Evolutionary conservation across 2,888 invertebrate species (phyloP).

Genomic region (Xylota sylvarum): DNA sequence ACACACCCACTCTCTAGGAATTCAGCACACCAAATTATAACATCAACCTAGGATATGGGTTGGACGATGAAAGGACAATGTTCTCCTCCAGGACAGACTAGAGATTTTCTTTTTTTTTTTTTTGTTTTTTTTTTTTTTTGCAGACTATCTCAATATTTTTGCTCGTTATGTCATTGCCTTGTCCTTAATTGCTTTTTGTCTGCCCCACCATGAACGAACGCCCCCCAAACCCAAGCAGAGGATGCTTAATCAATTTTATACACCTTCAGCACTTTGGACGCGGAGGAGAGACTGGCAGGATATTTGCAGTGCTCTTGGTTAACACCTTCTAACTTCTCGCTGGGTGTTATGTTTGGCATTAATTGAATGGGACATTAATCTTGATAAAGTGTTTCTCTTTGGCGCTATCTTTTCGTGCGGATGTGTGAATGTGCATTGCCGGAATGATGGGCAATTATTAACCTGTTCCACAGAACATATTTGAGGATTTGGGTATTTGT

Average conservation of each 20-base stretch:
- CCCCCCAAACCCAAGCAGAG: slow-evolving; percentile 2
- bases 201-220: slow-evolving; percentile 20
- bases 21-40: slow-evolving; percentile 49
- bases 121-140: slow-evolving; percentile 42
- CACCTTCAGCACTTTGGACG: slow-evolving; percentile 72
- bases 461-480: slow-evolving; percentile 31
- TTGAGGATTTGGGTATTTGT: slow-evolving; percentile 17
- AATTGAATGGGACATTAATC: slow-evolving; percentile 75
- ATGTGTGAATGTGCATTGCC: slow-evolving; percentile 18
- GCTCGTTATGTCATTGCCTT: slow-evolving; percentile 77
- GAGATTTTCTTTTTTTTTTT: slow-evolving; percentile 34
- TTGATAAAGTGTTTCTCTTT: slow-evolving; percentile 59
- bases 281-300: background rate
- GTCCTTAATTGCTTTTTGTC: slow-evolving; percentile 76
- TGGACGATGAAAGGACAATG: slow-evolving; percentile 19
- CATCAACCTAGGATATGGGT: slow-evolving; percentile 51
- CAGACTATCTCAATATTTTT: slow-evolving; percentile 76
- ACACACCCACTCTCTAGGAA: slow-evolving; percentile 55
- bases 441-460: slow-evolving; percentile 52
- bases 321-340: slow-evolving; percentile 68
- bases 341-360: slow-evolving; percentile 70
- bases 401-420: slow-evolving; percentile 27
- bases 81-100: slow-evolving; percentile 36
- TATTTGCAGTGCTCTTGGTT: slow-evolving; percentile 72
- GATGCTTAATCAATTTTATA: slow-evolving; percentile 77